Evolutionary conservation across 1,140 invertebrate genomes (phyloP).

Genomic region (Temnothorax longispinosus): DNA sequence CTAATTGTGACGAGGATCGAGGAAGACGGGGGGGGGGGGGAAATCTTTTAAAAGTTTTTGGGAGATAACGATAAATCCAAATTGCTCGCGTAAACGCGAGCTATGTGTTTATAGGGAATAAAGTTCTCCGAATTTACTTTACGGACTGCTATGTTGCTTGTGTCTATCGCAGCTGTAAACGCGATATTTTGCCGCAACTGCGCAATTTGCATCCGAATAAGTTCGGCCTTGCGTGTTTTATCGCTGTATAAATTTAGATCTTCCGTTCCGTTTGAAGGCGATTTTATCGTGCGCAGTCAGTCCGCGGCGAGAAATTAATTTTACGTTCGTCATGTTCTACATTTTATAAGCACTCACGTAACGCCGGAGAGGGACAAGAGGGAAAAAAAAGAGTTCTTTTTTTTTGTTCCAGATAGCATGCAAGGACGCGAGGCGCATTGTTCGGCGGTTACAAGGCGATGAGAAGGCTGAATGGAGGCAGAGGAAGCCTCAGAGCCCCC

Average conservation of each 20-base stretch:
- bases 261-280: background rate
- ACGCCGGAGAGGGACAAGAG: background rate
- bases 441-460: slow-evolving; percentile 79
- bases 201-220: background rate
- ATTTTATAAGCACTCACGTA: background rate
- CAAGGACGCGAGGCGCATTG: slow-evolving; percentile 72
- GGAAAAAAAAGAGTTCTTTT: background rate
- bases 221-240: background rate
- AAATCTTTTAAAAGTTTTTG: slow-evolving; percentile 49
- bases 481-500: slow-evolving; percentile 84
- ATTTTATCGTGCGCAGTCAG: background rate
- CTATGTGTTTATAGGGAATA: background rate
- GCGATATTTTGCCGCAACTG: background rate
- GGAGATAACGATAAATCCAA: background rate
- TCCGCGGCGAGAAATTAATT: background rate
- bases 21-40: background rate
- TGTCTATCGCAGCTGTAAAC: background rate
- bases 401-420: slow-evolving; percentile 78
- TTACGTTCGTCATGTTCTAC: background rate
- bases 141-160: background rate
- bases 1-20: slow-evolving; percentile 77
- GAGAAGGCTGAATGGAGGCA: slow-evolving; percentile 84
- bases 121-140: background rate
- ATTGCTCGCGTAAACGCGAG: background rate
- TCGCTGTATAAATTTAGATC: background rate